Percentiles rank a stretch among this genome's conserved stretches.
Evolutionary conservation across 37 sponge, comb jelly and placozoan genomes (phyloP).

Genomic region (Theonella swinhoei): DNA sequence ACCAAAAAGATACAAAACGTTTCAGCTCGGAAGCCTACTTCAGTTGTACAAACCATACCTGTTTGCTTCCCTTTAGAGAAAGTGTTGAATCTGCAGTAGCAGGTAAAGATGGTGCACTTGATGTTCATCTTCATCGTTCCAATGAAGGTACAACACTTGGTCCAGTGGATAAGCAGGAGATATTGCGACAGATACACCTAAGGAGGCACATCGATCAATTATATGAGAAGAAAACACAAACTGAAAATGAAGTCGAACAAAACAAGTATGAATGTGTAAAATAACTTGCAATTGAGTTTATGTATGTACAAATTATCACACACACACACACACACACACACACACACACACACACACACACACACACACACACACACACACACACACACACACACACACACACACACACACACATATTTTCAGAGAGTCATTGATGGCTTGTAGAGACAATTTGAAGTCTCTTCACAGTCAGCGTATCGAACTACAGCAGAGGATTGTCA

Average conservation of each 20-base stretch:
- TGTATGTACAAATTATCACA: neutral
- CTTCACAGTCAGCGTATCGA: neutral
- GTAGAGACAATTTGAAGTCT: conserved; percentile 1
- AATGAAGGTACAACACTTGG: neutral
- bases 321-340: neutral
- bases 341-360: neutral
- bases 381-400: neutral
- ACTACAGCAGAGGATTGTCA: neutral
- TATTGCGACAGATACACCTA: conserved; percentile 18
- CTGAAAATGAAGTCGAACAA: conserved; percentile 6
- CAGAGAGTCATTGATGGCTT: conserved; percentile 13
- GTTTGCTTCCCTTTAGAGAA: too few species aligned
- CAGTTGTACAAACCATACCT: too few species aligned
- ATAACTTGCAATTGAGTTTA: neutral
- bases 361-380: neutral
- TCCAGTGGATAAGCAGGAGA: conserved; percentile 10
- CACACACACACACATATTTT: neutral
- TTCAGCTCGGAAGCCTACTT: too few species aligned
- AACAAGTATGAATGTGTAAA: neutral
- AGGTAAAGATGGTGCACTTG: too few species aligned
- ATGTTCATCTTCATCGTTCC: too few species aligned
- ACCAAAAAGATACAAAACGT: too few species aligned
- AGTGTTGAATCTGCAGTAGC: too few species aligned
- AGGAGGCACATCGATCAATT: conserved; percentile 24
- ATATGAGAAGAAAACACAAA: neutral